Evolutionary conservation across 2,888 invertebrate genomes (phyloP).

Genomic region (Euphydryas editha): DNA sequence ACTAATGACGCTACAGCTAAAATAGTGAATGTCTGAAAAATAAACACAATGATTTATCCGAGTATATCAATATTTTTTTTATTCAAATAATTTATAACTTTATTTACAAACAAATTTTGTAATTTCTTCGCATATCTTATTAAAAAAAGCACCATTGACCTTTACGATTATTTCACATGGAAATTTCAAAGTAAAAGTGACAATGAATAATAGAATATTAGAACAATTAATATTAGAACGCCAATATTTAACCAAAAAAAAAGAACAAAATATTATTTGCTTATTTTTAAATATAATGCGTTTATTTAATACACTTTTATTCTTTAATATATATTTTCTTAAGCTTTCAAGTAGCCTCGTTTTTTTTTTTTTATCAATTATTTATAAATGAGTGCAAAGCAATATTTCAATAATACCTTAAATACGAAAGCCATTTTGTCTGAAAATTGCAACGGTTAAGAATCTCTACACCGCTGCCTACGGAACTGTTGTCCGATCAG

Average conservation of each 20-base stretch:
- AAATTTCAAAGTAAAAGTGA: constrained; percentile 66
- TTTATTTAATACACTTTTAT: background rate
- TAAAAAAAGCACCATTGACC: constrained; percentile 53
- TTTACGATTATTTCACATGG: constrained; percentile 67
- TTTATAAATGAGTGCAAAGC: too few relatives aligned
- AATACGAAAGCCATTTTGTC: constrained; percentile 69
- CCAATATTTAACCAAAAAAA: background rate
- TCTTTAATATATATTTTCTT: background rate
- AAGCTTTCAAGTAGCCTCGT: background rate
- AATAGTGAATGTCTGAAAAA: constrained; percentile 59
- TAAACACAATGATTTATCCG: background rate
- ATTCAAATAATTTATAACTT: too few relatives aligned
- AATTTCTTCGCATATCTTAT: constrained; percentile 52
- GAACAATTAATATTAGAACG: too few relatives aligned
- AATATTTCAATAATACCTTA: constrained; percentile 60
- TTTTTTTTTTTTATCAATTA: background rate
- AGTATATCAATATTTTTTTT: background rate
- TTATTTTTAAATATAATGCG: background rate
- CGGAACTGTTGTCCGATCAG: constrained; percentile 62
- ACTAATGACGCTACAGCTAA: constrained; percentile 58
- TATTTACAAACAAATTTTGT: too few relatives aligned
- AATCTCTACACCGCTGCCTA: constrained; percentile 58
- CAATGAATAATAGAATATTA: constrained; percentile 66
- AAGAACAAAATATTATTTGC: background rate
- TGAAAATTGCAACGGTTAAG: constrained; percentile 36